Conservation (phyloP, 2,797 vertebrate species). For the Salmo trutta region DNA sequence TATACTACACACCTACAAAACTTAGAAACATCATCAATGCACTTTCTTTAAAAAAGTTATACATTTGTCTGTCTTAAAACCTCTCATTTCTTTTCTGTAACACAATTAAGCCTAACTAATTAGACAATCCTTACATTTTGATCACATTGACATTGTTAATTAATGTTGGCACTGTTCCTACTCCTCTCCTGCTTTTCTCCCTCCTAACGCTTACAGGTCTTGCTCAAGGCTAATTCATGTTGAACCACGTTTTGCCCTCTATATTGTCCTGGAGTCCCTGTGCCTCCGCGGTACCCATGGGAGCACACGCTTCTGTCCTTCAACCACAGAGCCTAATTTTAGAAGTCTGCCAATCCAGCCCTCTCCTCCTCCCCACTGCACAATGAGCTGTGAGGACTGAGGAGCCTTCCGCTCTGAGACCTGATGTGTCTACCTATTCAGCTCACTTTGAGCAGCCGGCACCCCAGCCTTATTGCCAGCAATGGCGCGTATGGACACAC, state of each 20-base stretch:
- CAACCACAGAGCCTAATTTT: slow-evolving; percentile 56
- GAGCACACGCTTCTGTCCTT: slow-evolving; percentile 46
- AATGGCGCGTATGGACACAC: neutral
- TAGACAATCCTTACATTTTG: neutral
- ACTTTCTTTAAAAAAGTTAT: neutral
- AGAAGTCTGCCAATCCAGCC: slow-evolving; percentile 25
- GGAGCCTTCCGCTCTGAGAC: slow-evolving; percentile 17
- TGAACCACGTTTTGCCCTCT: neutral
- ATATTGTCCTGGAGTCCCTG: slow-evolving; percentile 3
- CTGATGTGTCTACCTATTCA: slow-evolving; percentile 60
- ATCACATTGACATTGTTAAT: neutral
- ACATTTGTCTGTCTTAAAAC: neutral
- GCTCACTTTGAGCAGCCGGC: slow-evolving; percentile 46
- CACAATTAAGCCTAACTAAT: neutral
- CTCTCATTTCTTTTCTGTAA: neutral
- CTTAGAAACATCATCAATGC: neutral
- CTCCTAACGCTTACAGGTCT: neutral
- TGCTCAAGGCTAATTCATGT: neutral
- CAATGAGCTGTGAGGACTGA: slow-evolving; percentile 38
- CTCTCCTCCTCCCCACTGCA: slow-evolving; percentile 37
- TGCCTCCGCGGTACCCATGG: slow-evolving; percentile 11
- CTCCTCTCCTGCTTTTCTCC: too few relatives aligned
- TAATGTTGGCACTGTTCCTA: neutral
- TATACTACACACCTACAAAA: neutral
- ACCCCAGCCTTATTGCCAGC: neutral